These are phyloP conservation scores for Anaspis maculata DNA, from an alignment of 2,888 invertebrate genomes.

Conservation along the genomic window DNA sequence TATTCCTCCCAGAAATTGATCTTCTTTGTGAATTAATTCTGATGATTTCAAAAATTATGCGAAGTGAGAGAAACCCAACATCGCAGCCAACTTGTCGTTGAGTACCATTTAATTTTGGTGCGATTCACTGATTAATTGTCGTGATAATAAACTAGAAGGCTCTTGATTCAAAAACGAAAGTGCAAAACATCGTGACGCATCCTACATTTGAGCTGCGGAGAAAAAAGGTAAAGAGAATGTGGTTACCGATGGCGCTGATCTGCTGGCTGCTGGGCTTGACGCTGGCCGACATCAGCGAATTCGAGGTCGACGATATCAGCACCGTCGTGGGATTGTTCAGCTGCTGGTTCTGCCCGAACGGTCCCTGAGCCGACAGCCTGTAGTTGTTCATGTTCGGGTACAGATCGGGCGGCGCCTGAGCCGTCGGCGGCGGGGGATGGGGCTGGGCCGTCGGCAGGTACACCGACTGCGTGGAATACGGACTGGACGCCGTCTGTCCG, in stretches of 20 bases:
- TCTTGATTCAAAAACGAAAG: no score
- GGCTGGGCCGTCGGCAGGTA: constrained; percentile 48
- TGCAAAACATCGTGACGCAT: no score
- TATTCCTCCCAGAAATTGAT: no score
- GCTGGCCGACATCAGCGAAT: constrained; percentile 81
- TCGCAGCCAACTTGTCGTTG: no score
- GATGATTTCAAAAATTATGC: no score
- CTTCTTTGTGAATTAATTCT: no score
- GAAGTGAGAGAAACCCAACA: no score
- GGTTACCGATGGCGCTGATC: constrained; percentile 71
- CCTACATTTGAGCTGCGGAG: no score
- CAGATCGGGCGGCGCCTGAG: constrained; percentile 60
- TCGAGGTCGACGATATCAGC: constrained; percentile 79
- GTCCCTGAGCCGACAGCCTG: constrained; percentile 47
- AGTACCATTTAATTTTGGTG: no score
- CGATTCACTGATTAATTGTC: no score
- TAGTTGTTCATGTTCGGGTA: constrained; percentile 49
- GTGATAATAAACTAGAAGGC: no score
- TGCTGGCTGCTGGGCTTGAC: constrained; percentile 76
- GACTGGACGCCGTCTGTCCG: constrained; percentile 50
- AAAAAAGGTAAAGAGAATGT: no score
- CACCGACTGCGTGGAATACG: constrained; percentile 53
- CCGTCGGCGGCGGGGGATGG: constrained; percentile 48
- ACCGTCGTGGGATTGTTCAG: constrained; percentile 80
- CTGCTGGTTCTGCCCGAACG: constrained; percentile 74